Percentiles rank a stretch among this genome's conserved stretches.
phyloP scores from a whole-genome alignment of 2,888 invertebrate genomes.

The Tetranychus truncatus region DNA sequence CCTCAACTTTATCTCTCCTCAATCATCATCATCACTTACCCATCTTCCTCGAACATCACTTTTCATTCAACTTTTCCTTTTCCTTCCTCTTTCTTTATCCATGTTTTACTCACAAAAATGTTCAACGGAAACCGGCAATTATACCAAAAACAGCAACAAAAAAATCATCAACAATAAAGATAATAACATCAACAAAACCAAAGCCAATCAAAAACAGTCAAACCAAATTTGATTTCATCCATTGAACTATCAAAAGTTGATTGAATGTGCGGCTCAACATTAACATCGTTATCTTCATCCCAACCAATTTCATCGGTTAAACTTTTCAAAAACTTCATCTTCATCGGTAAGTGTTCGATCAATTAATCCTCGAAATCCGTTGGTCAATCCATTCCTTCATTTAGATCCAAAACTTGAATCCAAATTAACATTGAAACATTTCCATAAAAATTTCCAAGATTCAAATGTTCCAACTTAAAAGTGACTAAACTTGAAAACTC shows the following conservation, averaged over 20 bases:
- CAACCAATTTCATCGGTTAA: neutral
- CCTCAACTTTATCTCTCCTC: neutral
- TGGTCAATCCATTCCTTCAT: no score
- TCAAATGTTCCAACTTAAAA: no score
- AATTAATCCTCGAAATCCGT: neutral
- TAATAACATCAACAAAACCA: neutral
- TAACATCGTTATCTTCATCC: neutral
- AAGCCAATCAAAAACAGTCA: neutral
- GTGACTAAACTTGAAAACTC: no score
- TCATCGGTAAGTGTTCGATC: neutral
- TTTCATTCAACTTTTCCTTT: neutral
- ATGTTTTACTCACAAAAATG: neutral
- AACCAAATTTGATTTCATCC: neutral
- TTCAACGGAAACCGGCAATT: neutral
- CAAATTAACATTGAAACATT: no score
- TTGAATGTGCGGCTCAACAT: neutral
- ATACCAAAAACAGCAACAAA: neutral
- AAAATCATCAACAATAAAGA: neutral
- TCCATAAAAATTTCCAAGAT: no score
- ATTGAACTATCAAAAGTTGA: neutral
- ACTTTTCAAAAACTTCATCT: neutral
- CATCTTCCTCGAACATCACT: neutral
- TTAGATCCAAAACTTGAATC: no score
- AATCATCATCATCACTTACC: neutral
- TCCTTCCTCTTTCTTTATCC: neutral